A percentile compares a stretch with the other conserved stretches of the same genome.
Evolutionary conservation across 2,888 invertebrate species (phyloP).

Genomic region (Sepioteuthis lessoniana): DNA sequence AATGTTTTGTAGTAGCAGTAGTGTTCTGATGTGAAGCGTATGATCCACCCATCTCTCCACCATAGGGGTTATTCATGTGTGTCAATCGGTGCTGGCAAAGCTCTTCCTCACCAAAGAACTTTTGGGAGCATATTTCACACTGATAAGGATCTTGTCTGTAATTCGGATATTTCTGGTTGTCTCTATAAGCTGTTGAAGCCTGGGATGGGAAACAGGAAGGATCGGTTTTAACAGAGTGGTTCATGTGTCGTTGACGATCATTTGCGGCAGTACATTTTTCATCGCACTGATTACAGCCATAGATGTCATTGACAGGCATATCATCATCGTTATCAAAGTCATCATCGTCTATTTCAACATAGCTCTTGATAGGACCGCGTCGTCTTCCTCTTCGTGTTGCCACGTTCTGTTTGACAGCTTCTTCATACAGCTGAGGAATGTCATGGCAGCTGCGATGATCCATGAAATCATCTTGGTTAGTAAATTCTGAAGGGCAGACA

Average conservation of each 20-base stretch:
- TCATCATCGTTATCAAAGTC: not conserved
- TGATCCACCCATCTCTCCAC: not conserved
- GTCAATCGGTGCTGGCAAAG: not conserved
- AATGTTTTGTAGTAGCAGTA: not conserved
- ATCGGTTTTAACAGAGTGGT: not conserved
- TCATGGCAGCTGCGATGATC: conserved; percentile 36
- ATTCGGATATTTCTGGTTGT: not conserved
- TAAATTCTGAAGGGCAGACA: conserved; percentile 17
- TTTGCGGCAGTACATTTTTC: not conserved
- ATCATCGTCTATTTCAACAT: not conserved
- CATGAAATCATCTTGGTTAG: not conserved
- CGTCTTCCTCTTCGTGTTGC: not conserved
- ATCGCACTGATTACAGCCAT: not conserved
- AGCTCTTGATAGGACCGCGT: not conserved
- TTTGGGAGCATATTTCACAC: not conserved
- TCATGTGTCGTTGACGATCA: not conserved
- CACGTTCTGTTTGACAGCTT: not conserved
- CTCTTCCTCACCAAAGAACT: not conserved
- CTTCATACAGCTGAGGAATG: conserved; percentile 3
- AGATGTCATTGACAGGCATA: not conserved
- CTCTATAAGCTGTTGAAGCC: not conserved
- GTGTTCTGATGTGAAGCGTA: not conserved
- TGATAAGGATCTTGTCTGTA: not conserved
- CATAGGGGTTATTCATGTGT: not conserved
- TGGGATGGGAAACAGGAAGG: not conserved